Base-by-base conservation (phyloP, 2,888 invertebrate species). In the Ennomos erosarius region DNA sequence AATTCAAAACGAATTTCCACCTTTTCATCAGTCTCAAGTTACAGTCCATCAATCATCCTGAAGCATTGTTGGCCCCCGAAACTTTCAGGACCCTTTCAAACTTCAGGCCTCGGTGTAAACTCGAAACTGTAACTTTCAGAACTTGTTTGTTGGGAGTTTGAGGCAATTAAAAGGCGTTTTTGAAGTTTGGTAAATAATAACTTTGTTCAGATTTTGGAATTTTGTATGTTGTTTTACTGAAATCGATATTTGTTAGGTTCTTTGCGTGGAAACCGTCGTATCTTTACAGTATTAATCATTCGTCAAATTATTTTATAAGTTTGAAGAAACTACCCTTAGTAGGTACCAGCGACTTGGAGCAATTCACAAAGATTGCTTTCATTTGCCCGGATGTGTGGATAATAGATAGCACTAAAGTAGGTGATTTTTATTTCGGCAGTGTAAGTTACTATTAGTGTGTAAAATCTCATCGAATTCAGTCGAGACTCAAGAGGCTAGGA, bases 161-260 rank as follows among this genome's bases (percentile, higher is more conserved):
- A 52, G 62, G 60, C 62, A 69, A 69, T 69, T 69, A 69, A 64
- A 69, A 67, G 62, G 62, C 67, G 55, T 64, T 67, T 52, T 47
- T 45, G 57, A 62, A 65, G 55, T 64, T 63, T 59, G 57, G 47
- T 54, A 55, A 55, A 61, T 56, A 56, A 53, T 55, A 55, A 59
- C 44, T 59, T 59, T 46, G 59, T 45, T 43, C 46, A 13, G 50
- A 48, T 44, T 53, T 45, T 42, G 55, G 16, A 50, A 47, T 54
- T 47, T 59, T 53, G 49, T 35, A 6, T 37, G 37, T 39, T 36
- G 49, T 9, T 37, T 49, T 46, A 53, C 16, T 54, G 34, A 38
- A 58, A 52, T 47, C 47, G 37, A 47, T 47, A 45, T 36, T 34
- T 12, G 10, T 36, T 36, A 12, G 26, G 6, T 26, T 26, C 26